Evolutionary conservation across 92 coral and sea anemone genomes (phyloP), one percentile per base, ranked within the genome.

Genomic region (Actinostola sp.): DNA sequence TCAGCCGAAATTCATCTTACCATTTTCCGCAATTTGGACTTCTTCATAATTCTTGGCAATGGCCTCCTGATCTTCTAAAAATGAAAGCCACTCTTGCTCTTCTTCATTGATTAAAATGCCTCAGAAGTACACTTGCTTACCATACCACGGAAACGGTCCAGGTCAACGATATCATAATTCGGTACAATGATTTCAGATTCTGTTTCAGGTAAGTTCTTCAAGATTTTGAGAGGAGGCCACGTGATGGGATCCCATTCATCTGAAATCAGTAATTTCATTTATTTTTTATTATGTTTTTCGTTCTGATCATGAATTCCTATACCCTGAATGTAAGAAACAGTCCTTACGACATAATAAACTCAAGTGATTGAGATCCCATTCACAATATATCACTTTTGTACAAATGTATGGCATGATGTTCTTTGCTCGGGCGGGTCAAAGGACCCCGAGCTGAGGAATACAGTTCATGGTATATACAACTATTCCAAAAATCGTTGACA

Each of bases 131-230:
- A 86, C 53, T 73, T 80, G 19, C 48, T 76, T n/a, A 75, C 90
- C 90, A 86, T 86, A 2, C 85, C 72, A 11, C 73, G 32, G 10
- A 86, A 67, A 6, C 64, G 71, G 0, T 3, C 35, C 7, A 86
- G 17, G 68, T 86, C 83, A 0, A 86, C 80, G 2, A 55, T 17
- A 5, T 69, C 75, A 27, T 86, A 80, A 17, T 61, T 62, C 10
- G 90, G 90, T 31, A 60, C 36, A 30, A 80, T 27, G 8, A 75
- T 20, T 28, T 86, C 86, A 0, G 86, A 83, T 3, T 45, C 73
- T 0, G 33, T 57, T 17, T 20, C 27, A 24, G 83, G 82, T 14
- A 58, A 15, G 7, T 30, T 36, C 10, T 41, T n/a, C 36, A 75
- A 44, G 11, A 75, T 24, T 13, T 30, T 46, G 0, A 86, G 0